phyloP scores from a whole-genome alignment of 2,888 invertebrate species.

The Ctena decussata region DNA sequence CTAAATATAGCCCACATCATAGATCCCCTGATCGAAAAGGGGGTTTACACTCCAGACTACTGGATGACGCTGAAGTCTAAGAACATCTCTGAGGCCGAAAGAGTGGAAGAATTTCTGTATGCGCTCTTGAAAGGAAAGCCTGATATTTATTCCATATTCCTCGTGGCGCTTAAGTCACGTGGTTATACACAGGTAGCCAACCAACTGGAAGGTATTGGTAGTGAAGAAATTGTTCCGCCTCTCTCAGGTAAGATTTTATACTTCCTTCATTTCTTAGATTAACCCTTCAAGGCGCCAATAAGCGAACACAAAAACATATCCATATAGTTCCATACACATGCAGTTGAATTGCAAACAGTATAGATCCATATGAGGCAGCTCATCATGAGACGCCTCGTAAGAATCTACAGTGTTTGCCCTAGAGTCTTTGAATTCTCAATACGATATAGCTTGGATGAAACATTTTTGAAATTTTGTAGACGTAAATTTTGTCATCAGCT shows the following conservation, averaged over 20 bases:
- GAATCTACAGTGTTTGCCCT: too few relatives aligned
- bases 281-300: too few relatives aligned
- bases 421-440: too few relatives aligned
- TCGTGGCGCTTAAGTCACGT: conserved; percentile 34
- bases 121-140: conserved; percentile 51
- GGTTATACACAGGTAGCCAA: conserved; percentile 59
- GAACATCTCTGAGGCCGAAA: conserved; percentile 51
- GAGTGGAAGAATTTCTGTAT: conserved; percentile 64
- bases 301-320: too few relatives aligned
- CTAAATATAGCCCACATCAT: conserved; percentile 49
- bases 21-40: conserved; percentile 64
- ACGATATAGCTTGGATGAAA: too few relatives aligned
- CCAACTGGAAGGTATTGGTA: conserved; percentile 47
- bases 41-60: conserved; percentile 53
- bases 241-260: conserved; percentile 39
- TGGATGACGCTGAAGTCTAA: conserved; percentile 65
- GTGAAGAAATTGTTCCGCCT: conserved; percentile 19
- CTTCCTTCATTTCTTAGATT: too few relatives aligned
- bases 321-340: too few relatives aligned
- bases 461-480: too few relatives aligned
- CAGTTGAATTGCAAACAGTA: too few relatives aligned
- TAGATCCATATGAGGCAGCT: too few relatives aligned
- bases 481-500: too few relatives aligned
- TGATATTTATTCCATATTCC: conserved; percentile 49
- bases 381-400: too few relatives aligned